Evolutionary conservation across 2,797 vertebrate genomes (phyloP).

Genomic region (Potorous gilbertii): DNA sequence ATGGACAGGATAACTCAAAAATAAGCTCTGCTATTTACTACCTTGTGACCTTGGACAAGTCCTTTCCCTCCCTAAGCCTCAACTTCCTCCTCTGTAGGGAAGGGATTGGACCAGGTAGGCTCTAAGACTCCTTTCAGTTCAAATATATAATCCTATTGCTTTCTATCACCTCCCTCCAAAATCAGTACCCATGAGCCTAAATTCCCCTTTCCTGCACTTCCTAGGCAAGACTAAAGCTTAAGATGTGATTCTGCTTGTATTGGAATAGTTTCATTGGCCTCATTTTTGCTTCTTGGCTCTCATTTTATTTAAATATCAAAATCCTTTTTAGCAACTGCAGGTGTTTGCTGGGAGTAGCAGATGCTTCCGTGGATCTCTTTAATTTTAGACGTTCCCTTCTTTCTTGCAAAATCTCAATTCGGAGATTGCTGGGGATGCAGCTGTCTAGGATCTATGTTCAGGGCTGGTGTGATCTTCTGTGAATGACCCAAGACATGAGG

Average conservation of each 20-base stretch:
- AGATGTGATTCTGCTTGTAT: constrained; percentile 17
- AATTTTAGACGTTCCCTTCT: constrained; percentile 39
- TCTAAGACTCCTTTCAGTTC: not conserved
- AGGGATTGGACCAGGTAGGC: not conserved
- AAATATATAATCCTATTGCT: not conserved
- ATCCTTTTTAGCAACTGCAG: constrained; percentile 32
- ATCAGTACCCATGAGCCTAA: not conserved
- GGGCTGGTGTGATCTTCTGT: constrained; percentile 1
- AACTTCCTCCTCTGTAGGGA: not conserved
- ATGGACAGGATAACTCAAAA: not conserved
- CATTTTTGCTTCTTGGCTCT: constrained; percentile 26
- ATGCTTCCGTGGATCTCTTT: constrained; percentile 21
- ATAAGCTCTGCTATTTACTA: not conserved
- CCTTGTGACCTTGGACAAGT: not conserved
- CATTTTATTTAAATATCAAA: constrained; percentile 7
- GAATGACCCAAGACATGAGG: constrained; percentile 19
- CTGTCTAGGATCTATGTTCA: constrained; percentile 22
- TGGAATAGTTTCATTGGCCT: not conserved
- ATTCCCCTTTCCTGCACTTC: constrained; percentile 8
- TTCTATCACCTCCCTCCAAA: not conserved
- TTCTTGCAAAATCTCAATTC: constrained; percentile 24
- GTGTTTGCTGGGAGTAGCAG: not conserved
- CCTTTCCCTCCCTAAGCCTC: not conserved
- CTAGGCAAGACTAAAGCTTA: constrained; percentile 27
- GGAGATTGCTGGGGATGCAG: constrained; percentile 24